These are phyloP conservation scores for Macrostomum cliftonense DNA, from an alignment of 2,888 invertebrate genomes.

Conservation along the genomic window DNA sequence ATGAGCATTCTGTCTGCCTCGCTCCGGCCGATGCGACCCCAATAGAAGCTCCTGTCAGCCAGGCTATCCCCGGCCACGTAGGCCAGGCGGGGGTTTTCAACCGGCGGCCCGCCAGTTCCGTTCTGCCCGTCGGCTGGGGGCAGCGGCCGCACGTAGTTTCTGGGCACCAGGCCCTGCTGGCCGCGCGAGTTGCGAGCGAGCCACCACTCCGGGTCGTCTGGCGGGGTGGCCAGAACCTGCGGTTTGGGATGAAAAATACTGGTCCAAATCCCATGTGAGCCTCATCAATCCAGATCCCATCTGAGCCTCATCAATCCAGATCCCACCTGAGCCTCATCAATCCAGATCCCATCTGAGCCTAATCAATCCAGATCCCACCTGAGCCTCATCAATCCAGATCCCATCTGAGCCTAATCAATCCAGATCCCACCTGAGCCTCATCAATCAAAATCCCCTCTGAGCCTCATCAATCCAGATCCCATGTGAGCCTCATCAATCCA, in stretches of 20 bases:
- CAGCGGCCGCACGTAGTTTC: conserved; percentile 39
- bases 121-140: conserved; percentile 19
- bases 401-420: too few species aligned
- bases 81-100: conserved; percentile 10
- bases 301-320: too few species aligned
- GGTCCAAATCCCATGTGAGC: not conserved
- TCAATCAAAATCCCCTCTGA: too few species aligned
- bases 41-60: conserved; percentile 70
- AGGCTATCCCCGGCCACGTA: not conserved
- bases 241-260: not conserved
- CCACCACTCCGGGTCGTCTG: conserved; percentile 96
- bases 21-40: conserved; percentile 77
- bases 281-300: not conserved
- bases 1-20: conserved; percentile 88
- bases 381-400: too few species aligned
- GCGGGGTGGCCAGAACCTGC: conserved; percentile 83
- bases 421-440: too few species aligned
- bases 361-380: too few species aligned
- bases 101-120: conserved; percentile 17
- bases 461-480: too few species aligned
- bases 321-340: too few species aligned
- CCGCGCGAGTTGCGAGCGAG: conserved; percentile 80
- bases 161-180: conserved; percentile 76
- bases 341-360: too few species aligned
- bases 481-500: too few species aligned